phyloP scores from a whole-genome alignment of 2,113 vertebrate species.

The Struthidea cinerea region DNA sequence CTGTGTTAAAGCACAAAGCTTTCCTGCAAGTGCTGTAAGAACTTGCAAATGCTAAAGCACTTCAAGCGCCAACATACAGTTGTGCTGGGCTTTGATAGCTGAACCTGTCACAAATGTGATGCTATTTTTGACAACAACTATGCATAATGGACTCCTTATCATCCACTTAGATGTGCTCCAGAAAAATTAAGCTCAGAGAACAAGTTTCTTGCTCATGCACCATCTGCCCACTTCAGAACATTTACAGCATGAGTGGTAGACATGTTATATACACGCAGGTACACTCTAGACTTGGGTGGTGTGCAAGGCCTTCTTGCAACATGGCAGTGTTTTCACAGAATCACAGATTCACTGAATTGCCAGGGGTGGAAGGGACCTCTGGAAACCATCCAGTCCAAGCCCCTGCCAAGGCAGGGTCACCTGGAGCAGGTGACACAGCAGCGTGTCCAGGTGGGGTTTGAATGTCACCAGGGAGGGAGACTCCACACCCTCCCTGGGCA shows the following conservation, averaged over 20 bases:
- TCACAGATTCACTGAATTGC: not conserved
- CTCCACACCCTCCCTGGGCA: no score
- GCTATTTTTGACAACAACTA: not conserved
- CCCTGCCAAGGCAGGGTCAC: not conserved
- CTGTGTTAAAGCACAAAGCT: not conserved
- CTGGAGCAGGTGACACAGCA: not conserved
- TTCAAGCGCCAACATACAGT: rapidly evolving
- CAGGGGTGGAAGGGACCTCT: not conserved
- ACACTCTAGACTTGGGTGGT: rapidly evolving
- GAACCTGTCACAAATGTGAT: not conserved
- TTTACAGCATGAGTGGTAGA: rapidly evolving
- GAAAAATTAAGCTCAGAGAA: not conserved
- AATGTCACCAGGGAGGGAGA: not conserved
- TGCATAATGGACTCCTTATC: rapidly evolving
- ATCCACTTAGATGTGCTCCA: rapidly evolving
- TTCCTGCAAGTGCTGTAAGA: not conserved
- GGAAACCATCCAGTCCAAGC: not conserved
- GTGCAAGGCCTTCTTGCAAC: not conserved
- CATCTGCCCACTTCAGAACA: rapidly evolving
- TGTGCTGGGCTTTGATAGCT: not conserved
- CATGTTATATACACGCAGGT: rapidly evolving
- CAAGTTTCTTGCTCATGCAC: not conserved
- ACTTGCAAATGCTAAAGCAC: not conserved
- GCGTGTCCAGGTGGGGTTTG: not conserved
- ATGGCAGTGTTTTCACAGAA: not conserved